These are phyloP conservation scores for Aproaerema taeniolella DNA, from an alignment of 2,888 invertebrate species.

Conservation along the genomic window DNA sequence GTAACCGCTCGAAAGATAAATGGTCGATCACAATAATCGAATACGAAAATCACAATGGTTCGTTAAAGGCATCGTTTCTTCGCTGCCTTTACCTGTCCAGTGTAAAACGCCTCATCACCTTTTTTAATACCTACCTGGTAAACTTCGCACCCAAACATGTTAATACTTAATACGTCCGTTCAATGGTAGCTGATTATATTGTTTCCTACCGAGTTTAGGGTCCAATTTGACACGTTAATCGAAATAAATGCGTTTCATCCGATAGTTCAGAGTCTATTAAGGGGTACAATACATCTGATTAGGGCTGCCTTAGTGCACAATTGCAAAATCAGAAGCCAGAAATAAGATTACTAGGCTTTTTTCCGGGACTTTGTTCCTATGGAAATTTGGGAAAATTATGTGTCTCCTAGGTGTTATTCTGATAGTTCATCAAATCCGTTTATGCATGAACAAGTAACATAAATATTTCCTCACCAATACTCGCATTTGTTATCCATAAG, in stretches of 20 bases:
- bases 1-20: slow-evolving; percentile 31
- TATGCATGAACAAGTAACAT: too few relatives aligned
- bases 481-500: too few relatives aligned
- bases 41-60: slow-evolving; percentile 70
- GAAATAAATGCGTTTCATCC: slow-evolving; percentile 66
- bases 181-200: slow-evolving; percentile 75
- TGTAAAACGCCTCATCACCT: slow-evolving; percentile 62
- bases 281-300: slow-evolving; percentile 50
- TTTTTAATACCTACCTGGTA: slow-evolving; percentile 65
- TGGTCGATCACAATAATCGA: slow-evolving; percentile 69
- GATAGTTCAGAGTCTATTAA: slow-evolving; percentile 56
- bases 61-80: slow-evolving; percentile 52
- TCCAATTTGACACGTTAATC: slow-evolving; percentile 69
- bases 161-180: slow-evolving; percentile 30
- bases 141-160: slow-evolving; percentile 27
- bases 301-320: too few relatives aligned
- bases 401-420: too few relatives aligned
- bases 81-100: slow-evolving; percentile 39
- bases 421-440: too few relatives aligned
- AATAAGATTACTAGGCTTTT: too few relatives aligned
- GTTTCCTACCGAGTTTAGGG: slow-evolving; percentile 60
- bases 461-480: too few relatives aligned
- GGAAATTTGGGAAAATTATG: too few relatives aligned
- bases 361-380: too few relatives aligned
- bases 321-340: too few relatives aligned